Evolutionary conservation across 1,140 invertebrate genomes (phyloP).

Genomic region (Drosophila orena): DNA sequence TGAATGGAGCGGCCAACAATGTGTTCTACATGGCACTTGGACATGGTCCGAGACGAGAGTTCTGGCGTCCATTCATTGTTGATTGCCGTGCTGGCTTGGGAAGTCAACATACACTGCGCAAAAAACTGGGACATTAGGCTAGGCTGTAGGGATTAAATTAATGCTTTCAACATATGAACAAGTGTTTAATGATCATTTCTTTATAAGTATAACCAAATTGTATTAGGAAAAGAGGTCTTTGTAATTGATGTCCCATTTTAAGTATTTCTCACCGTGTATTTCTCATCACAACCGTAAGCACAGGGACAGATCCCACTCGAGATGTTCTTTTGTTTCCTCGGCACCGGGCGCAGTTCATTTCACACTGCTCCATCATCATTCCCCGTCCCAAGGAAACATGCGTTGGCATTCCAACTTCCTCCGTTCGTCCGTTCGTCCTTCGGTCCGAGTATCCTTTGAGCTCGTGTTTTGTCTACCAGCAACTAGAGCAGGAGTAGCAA

Average conservation of each 20-base stretch:
- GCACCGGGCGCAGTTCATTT: slow-evolving; percentile 66
- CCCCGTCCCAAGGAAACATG: slow-evolving; percentile 55
- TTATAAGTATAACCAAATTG: too few relatives aligned
- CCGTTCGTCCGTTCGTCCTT: background rate
- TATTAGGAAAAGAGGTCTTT: too few relatives aligned
- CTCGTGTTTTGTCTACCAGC: slow-evolving; percentile 39
- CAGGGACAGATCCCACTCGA: slow-evolving; percentile 26
- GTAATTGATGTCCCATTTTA: too few relatives aligned
- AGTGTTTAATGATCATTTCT: too few relatives aligned
- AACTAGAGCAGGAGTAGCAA: slow-evolving; percentile 47
- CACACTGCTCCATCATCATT: slow-evolving; percentile 49
- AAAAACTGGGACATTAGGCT: background rate
- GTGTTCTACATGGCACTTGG: slow-evolving; percentile 74
- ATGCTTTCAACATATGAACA: too few relatives aligned
- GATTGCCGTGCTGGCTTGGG: slow-evolving; percentile 36
- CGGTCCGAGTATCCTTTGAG: slow-evolving; percentile 16
- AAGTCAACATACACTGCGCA: slow-evolving; percentile 33
- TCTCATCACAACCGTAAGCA: slow-evolving; percentile 41
- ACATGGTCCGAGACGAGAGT: slow-evolving; percentile 54
- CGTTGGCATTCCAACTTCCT: slow-evolving; percentile 60
- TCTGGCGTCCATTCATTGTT: slow-evolving; percentile 41
- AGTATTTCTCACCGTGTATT: slow-evolving; percentile 3
- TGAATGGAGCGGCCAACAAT: slow-evolving; percentile 56
- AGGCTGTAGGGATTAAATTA: too few relatives aligned
- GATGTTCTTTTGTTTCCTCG: slow-evolving; percentile 55